phyloP scores from a whole-genome alignment of 2,797 vertebrate genomes.

The Melanotaenia trifasciata region DNA sequence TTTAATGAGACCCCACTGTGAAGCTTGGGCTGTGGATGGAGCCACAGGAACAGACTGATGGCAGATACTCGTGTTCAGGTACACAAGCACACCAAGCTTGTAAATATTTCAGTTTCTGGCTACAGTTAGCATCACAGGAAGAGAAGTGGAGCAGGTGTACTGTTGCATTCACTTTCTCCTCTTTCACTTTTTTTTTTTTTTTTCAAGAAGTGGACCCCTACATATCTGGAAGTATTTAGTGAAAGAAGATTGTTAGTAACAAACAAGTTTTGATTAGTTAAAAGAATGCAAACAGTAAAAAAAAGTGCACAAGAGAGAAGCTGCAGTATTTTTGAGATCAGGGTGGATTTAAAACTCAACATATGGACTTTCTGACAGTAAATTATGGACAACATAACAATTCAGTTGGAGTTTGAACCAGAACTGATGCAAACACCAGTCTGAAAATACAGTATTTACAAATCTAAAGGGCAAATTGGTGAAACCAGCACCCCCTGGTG shows the following conservation, averaged over 20 bases:
- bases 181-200: conserved; percentile 45
- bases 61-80: conserved; percentile 52
- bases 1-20: conserved; percentile 52
- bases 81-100: conserved; percentile 35
- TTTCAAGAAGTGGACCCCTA: conserved; percentile 14
- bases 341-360: conserved; percentile 14
- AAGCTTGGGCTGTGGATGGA: conserved; percentile 40
- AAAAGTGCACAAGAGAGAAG: conserved; percentile 2
- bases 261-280: conserved; percentile 61
- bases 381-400: neutral
- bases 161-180: conserved; percentile 69
- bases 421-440: conserved; percentile 30
- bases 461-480: conserved; percentile 57
- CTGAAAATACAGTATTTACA: conserved; percentile 74
- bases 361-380: conserved; percentile 11
- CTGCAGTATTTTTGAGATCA: conserved; percentile 31
- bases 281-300: conserved; percentile 39
- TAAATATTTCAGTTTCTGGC: conserved; percentile 75
- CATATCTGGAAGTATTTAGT: conserved; percentile 5
- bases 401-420: conserved; percentile 21
- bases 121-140: conserved; percentile 21
- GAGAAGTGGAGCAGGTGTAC: conserved; percentile 41
- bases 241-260: conserved; percentile 56
- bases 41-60: conserved; percentile 18
- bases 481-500: conserved; percentile 64